Percentiles rank a stretch among this genome's conserved stretches.
These are phyloP conservation scores for Himalopsyche anomala DNA, from an alignment of 2,888 invertebrate species.

Conservation along the genomic window DNA sequence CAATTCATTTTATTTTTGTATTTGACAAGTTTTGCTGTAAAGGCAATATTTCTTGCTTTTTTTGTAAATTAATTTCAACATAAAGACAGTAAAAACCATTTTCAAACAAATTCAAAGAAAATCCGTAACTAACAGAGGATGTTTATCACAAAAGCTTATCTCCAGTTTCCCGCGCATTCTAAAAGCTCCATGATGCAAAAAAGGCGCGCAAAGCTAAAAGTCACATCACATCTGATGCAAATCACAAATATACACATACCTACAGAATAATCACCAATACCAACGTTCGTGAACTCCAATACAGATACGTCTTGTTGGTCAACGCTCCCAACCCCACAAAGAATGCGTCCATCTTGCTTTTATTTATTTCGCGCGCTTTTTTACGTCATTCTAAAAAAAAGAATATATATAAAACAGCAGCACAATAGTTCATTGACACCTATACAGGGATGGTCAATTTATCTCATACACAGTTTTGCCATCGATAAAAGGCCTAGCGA, in stretches of 20 bases:
- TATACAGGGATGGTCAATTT: background rate
- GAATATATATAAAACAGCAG: background rate
- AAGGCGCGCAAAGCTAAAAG: conserved; percentile 27
- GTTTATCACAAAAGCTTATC: too few species aligned
- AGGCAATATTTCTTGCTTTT: too few species aligned
- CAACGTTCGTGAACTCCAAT: conserved; percentile 16
- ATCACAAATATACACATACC: conserved; percentile 40
- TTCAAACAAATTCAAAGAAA: too few species aligned
- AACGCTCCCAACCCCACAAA: conserved; percentile 42
- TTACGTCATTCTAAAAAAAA: conserved; percentile 31
- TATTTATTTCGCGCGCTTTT: conserved; percentile 43
- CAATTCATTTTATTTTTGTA: too few species aligned
- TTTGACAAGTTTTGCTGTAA: too few species aligned
- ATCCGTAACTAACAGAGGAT: too few species aligned
- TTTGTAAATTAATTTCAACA: too few species aligned
- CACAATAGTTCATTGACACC: conserved; percentile 1
- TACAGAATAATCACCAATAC: conserved; percentile 27
- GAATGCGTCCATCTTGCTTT: conserved; percentile 43
- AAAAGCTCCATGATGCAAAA: background rate
- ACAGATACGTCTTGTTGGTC: conserved; percentile 31
- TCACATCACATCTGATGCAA: conserved; percentile 43
- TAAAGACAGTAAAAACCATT: too few species aligned
- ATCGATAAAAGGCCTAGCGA: too few species aligned
- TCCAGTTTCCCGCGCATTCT: background rate
- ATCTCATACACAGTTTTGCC: background rate